A percentile compares a stretch with the other conserved stretches of the same genome.
Conservation (phyloP, 2,113 vertebrate species). For the Macrotis lagotis region DNA sequence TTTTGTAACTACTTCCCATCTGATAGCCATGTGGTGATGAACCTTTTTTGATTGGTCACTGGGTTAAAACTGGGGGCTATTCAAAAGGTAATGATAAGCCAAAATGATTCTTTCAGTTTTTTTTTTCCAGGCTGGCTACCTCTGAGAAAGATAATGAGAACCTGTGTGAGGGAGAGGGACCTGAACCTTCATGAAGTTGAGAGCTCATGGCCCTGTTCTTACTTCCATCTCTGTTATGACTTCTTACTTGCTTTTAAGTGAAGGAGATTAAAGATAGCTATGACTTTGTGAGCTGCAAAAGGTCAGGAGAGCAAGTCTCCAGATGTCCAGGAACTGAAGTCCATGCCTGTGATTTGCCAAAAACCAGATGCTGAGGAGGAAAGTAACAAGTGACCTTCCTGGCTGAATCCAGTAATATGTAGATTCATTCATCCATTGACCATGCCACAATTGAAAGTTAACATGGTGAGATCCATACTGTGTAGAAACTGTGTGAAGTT, state of each 20-base stretch:
- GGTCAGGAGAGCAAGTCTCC: not conserved
- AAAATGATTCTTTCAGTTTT: not conserved
- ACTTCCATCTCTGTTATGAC: not conserved
- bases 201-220: slow-evolving; percentile 15
- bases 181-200: not conserved
- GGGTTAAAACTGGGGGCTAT: not conserved
- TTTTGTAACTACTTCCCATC: not conserved
- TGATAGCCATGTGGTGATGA: not conserved
- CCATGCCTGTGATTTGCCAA: not conserved
- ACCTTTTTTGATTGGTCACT: not conserved
- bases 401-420: not conserved
- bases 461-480: not conserved
- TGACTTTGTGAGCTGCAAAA: not conserved
- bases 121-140: not conserved
- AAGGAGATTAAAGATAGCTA: not conserved
- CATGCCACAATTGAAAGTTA: not conserved
- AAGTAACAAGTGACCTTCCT: not conserved
- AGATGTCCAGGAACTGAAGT: not conserved
- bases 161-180: not conserved
- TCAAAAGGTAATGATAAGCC: not conserved
- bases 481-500: not conserved
- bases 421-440: not conserved
- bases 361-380: not conserved
- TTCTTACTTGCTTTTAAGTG: not conserved
- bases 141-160: not conserved